Evolutionary conservation across 2,113 vertebrate genomes (phyloP).

Genomic region (Myanophis thanlyinensis): DNA sequence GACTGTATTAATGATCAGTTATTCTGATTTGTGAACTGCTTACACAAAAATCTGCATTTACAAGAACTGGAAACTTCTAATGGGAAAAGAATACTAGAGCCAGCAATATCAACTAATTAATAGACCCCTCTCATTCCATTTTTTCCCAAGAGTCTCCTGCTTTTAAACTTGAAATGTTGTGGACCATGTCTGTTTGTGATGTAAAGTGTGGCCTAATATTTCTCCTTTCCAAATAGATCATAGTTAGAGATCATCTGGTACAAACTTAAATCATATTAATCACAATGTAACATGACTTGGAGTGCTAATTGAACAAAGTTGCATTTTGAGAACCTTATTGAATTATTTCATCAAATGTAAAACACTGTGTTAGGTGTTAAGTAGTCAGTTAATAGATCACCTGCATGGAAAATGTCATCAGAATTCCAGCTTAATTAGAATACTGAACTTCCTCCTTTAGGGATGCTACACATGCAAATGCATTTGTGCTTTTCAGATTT

Average conservation of each 20-base stretch:
- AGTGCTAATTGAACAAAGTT: neutral
- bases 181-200: neutral
- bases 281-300: neutral
- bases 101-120: neutral
- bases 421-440: neutral
- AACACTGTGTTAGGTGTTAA: neutral
- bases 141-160: neutral
- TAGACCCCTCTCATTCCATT: neutral
- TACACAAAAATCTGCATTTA: neutral
- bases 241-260: neutral
- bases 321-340: neutral
- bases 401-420: neutral
- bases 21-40: neutral
- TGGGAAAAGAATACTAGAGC: neutral
- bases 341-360: neutral
- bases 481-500: neutral
- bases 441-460: neutral
- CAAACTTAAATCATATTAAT: neutral
- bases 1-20: neutral
- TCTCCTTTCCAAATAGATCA: conserved; percentile 1
- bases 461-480: neutral
- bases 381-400: neutral
- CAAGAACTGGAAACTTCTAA: neutral
- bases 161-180: neutral
- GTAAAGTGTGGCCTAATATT: neutral